phyloP scores from a whole-genome alignment of 2,797 vertebrate species.

The Brachymystax lenok region DNA sequence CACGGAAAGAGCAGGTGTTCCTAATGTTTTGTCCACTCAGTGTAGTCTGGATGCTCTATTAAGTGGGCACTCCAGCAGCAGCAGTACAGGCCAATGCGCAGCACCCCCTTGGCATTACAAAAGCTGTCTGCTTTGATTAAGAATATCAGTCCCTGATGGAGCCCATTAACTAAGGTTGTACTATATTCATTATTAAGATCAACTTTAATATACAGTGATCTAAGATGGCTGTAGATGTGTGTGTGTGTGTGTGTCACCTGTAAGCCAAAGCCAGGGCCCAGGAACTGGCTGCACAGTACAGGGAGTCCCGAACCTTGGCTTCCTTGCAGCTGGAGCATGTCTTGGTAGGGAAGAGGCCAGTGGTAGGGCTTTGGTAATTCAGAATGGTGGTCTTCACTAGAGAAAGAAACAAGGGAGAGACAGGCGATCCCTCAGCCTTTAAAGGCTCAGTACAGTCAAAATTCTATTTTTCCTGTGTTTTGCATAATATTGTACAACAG shows the following conservation, averaged over 20 bases:
- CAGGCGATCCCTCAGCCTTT: not conserved
- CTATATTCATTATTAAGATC: not conserved
- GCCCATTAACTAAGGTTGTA: not conserved
- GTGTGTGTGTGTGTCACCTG: constrained; percentile 73
- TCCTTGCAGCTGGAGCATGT: constrained; percentile 82
- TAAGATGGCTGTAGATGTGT: not conserved
- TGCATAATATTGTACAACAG: no score
- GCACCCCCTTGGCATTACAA: not conserved
- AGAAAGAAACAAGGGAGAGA: constrained; percentile 17
- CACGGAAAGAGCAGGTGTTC: no score
- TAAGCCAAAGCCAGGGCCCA: constrained; percentile 94
- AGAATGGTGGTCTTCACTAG: constrained; percentile 91
- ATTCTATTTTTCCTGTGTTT: no score
- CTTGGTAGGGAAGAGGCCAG: constrained; percentile 90
- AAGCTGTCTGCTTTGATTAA: not conserved
- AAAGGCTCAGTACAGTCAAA: not conserved
- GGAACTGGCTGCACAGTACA: constrained; percentile 91
- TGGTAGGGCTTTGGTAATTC: constrained; percentile 91
- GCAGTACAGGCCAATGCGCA: not conserved
- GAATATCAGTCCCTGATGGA: not conserved
- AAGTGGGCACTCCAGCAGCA: not conserved
- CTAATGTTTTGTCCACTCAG: no score
- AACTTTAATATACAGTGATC: not conserved
- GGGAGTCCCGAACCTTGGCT: constrained; percentile 90
- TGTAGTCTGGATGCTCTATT: not conserved